A percentile compares a stretch with the other conserved stretches of the same genome.
phyloP scores from a whole-genome alignment of 1,140 invertebrate species.

The Drosophila subobscura region DNA sequence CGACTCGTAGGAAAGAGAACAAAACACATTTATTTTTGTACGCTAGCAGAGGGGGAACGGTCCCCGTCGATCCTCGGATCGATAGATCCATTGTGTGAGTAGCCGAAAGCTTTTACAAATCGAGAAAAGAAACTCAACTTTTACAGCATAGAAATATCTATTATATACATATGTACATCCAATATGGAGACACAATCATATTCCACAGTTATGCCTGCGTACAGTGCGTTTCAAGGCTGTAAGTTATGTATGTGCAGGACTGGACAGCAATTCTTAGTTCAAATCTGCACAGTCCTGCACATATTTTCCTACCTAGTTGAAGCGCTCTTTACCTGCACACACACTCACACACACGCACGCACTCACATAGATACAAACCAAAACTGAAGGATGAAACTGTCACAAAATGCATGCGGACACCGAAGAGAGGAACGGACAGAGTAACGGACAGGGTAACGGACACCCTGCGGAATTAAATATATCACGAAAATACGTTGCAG shows the following conservation, averaged over 20 bases:
- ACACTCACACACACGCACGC: neutral
- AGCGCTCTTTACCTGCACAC: slow-evolving; percentile 12
- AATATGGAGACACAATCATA: slow-evolving; percentile 10
- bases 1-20: slow-evolving; percentile 31
- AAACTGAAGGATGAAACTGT: slow-evolving; percentile 26
- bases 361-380: slow-evolving; percentile 27
- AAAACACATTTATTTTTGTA: slow-evolving; percentile 68
- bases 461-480: slow-evolving; percentile 8
- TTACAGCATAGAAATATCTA: slow-evolving; percentile 17
- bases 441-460: slow-evolving; percentile 16
- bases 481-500: slow-evolving; percentile 26
- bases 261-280: neutral
- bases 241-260: neutral
- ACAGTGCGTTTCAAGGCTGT: slow-evolving; percentile 15
- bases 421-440: slow-evolving; percentile 20
- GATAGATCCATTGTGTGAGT: neutral
- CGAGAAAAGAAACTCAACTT: slow-evolving; percentile 35
- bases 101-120: slow-evolving; percentile 34
- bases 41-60: slow-evolving; percentile 7
- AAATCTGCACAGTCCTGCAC: neutral
- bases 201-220: neutral
- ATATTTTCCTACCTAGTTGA: neutral
- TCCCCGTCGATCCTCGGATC: slow-evolving; percentile 1
- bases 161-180: slow-evolving; percentile 3
- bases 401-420: slow-evolving; percentile 28